These are phyloP conservation scores for Periparus ater DNA, from an alignment of 2,797 vertebrate species.

Conservation along the genomic window DNA sequence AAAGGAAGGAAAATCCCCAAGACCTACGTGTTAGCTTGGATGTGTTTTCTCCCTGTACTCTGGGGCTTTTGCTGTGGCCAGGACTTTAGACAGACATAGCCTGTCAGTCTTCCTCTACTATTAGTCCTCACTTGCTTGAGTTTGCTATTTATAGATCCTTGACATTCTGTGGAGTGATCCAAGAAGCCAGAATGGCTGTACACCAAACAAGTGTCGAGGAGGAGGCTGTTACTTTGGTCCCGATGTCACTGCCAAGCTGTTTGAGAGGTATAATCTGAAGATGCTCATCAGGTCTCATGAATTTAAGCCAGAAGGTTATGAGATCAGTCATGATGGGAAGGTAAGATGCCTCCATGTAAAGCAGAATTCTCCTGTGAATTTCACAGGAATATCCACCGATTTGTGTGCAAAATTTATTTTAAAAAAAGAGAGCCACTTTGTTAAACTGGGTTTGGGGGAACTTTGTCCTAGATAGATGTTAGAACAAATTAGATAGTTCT, in stretches of 20 bases:
- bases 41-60: not conserved
- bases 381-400: not conserved
- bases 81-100: not conserved
- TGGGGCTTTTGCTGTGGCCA: not conserved
- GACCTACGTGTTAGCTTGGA: not conserved
- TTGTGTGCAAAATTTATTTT: not conserved
- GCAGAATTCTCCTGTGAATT: not conserved
- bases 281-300: slow-evolving; percentile 95
- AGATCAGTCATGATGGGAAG: slow-evolving; percentile 89
- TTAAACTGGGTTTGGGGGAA: not conserved
- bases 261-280: slow-evolving; percentile 85
- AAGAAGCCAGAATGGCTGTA: slow-evolving; percentile 86
- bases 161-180: slow-evolving; percentile 97
- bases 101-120: not conserved
- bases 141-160: slow-evolving; percentile 80
- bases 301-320: slow-evolving; percentile 95
- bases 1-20: not conserved
- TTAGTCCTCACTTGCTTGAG: not conserved
- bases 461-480: not conserved
- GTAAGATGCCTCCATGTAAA: slow-evolving; percentile 63
- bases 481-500: not conserved
- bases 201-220: slow-evolving; percentile 88
- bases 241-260: slow-evolving; percentile 83
- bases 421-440: not conserved
- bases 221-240: slow-evolving; percentile 97